These are phyloP conservation scores for Drosophila mauritiana DNA, from an alignment of 1,140 invertebrate species.

Conservation along the genomic window DNA sequence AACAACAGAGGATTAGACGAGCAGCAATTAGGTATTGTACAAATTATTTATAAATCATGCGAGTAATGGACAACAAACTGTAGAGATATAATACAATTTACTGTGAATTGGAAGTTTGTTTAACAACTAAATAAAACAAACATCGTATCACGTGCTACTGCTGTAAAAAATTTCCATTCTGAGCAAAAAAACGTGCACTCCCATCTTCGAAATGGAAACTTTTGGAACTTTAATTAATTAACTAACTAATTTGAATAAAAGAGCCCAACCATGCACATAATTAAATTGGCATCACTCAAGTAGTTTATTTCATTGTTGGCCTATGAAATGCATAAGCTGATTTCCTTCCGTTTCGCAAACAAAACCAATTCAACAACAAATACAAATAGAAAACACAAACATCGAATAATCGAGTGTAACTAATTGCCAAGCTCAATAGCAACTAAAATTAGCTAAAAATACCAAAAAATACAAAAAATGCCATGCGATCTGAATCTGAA, in stretches of 20 bases:
- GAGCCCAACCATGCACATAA: not conserved
- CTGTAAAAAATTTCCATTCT: not conserved
- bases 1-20: slow-evolving; percentile 7
- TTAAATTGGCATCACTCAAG: not conserved
- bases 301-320: slow-evolving; percentile 4
- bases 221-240: not conserved
- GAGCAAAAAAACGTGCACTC: not conserved
- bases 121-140: not conserved
- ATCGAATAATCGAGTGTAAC: slow-evolving; percentile 57
- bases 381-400: slow-evolving; percentile 31
- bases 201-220: not conserved
- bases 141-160: not conserved
- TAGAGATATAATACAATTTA: not conserved
- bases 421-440: slow-evolving; percentile 74
- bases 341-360: not conserved
- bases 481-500: slow-evolving; percentile 17
- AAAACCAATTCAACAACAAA: slow-evolving; percentile 10
- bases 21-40: slow-evolving; percentile 37
- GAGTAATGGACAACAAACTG: slow-evolving; percentile 2
- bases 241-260: not conserved
- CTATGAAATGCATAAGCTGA: not conserved
- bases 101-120: not conserved
- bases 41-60: slow-evolving; percentile 7
- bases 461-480: slow-evolving; percentile 13
- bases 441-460: slow-evolving; percentile 62